Conservation (phyloP, 2,797 vertebrate species). For the Phaenicophaeus curvirostris region DNA sequence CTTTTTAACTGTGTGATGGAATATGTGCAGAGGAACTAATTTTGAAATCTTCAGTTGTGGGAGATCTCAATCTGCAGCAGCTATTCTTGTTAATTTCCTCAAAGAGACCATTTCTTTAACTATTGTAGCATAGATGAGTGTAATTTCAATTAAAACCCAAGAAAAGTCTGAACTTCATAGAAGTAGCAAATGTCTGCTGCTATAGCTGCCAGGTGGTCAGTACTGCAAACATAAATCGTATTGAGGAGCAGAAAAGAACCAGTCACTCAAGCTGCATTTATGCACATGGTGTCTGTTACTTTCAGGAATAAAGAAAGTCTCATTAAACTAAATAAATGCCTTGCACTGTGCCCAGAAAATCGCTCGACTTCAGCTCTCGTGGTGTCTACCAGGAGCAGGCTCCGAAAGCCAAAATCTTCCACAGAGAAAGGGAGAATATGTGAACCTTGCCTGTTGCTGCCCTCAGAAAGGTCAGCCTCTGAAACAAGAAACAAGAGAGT, state of each 20-base stretch:
- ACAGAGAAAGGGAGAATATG: not conserved
- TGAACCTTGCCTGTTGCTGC: not conserved
- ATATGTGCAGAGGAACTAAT: not conserved
- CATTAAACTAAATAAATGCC: not conserved
- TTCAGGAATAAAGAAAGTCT: not conserved
- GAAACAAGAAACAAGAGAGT: not conserved
- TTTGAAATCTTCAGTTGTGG: slow-evolving; percentile 28
- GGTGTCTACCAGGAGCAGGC: not conserved
- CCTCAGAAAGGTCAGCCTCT: slow-evolving; percentile 43
- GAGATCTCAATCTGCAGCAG: not conserved
- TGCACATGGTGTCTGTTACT: not conserved
- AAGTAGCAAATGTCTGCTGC: not conserved
- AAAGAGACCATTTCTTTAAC: slow-evolving; percentile 1
- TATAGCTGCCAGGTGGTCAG: not conserved
- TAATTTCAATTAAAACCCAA: slow-evolving; percentile 24
- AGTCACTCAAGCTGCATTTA: not conserved
- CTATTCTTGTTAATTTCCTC: slow-evolving; percentile 11
- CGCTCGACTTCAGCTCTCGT: not conserved
- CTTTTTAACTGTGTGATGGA: not conserved
- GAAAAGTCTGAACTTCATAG: not conserved
- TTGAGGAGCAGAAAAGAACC: not conserved
- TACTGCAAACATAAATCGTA: not conserved
- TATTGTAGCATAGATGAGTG: not conserved
- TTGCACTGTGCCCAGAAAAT: not conserved
- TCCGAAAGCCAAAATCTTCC: not conserved